Conservation (phyloP, 1,140 invertebrate species). For the Oryzaephilus surinamensis region DNA sequence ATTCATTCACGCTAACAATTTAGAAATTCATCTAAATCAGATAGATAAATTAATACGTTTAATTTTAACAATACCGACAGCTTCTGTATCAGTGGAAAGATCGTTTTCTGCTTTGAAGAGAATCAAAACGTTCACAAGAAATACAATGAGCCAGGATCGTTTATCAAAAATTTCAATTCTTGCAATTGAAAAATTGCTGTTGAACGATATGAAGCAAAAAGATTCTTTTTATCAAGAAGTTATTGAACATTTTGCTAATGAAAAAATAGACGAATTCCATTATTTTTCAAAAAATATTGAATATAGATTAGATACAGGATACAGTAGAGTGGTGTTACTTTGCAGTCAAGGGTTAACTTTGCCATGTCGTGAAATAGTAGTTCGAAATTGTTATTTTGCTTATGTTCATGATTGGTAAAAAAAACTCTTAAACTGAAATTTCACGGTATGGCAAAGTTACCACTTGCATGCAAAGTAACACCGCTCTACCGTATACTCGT, state of each 20-base stretch:
- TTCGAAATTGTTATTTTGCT: too few species aligned
- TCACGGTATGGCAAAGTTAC: too few species aligned
- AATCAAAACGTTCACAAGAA: not conserved
- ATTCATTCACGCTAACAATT: not conserved
- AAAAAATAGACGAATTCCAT: not conserved
- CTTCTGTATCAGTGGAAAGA: not conserved
- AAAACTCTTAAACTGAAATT: too few species aligned
- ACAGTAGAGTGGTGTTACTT: not conserved
- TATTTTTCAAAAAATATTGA: not conserved
- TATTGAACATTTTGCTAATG: not conserved
- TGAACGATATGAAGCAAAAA: not conserved
- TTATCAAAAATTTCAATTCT: not conserved
- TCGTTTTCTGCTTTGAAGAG: not conserved
- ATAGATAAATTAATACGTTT: not conserved
- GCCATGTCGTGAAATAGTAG: too few species aligned
- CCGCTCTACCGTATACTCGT: too few species aligned
- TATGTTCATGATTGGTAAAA: too few species aligned
- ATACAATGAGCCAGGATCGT: not conserved
- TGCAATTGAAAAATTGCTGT: not conserved
- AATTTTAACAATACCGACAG: not conserved
- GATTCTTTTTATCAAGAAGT: not conserved
- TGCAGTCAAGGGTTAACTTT: too few species aligned
- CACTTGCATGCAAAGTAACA: too few species aligned
- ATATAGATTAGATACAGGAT: too few species aligned
- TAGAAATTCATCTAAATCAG: not conserved